Evolutionary conservation across 2,888 invertebrate genomes (phyloP), one percentile per base, ranked within the genome.

Genomic region (Carcina quercana): DNA sequence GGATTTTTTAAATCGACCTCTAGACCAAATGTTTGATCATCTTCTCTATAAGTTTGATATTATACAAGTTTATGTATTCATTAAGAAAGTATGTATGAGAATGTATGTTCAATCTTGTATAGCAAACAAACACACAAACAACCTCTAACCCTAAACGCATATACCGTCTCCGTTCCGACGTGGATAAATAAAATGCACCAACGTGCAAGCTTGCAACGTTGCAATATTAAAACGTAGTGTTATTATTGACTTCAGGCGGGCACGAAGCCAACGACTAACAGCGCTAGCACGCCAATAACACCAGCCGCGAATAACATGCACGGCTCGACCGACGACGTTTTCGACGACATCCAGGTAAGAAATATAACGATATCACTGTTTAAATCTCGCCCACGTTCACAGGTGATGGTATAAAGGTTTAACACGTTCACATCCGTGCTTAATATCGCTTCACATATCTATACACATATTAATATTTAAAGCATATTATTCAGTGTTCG

Each of bases 401-500:
- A 63, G 82, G 82, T 82, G 80, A 68, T 64, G 82, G 80, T 67
- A 53, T 51, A 53, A 30, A 35, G 61, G 68, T 62, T 73, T 80
- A 76, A 82, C 80, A 79, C 80, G 82, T 79, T 82, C 82, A 80
- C 80, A 76, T 75, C 63, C 61, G 67, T 54, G 69, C 74, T 75
- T 74, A 30, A 50, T 51, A 45, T 59, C 53, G 71, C 73, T 72
- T 71, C 43, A 49, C 56, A 59, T 57, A 51, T 54, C 60, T 58
- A 43, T 36, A 34, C 14, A 46, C 38, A 53, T 58, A 44, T 55
- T 54, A 46, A 42, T 30, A 6, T 22, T 20, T n/a, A 20, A n/a
- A 20, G 10, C 20, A 20, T 11, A 11, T n/a, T 24, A 24, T 5
- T 31, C n/a, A n/a, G n/a, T n/a, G n/a, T n/a, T n/a, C n/a, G n/a